These are phyloP conservation scores for Phyllostomus discolor DNA, from an alignment of 2,113 vertebrate genomes.

Conservation along the genomic window DNA sequence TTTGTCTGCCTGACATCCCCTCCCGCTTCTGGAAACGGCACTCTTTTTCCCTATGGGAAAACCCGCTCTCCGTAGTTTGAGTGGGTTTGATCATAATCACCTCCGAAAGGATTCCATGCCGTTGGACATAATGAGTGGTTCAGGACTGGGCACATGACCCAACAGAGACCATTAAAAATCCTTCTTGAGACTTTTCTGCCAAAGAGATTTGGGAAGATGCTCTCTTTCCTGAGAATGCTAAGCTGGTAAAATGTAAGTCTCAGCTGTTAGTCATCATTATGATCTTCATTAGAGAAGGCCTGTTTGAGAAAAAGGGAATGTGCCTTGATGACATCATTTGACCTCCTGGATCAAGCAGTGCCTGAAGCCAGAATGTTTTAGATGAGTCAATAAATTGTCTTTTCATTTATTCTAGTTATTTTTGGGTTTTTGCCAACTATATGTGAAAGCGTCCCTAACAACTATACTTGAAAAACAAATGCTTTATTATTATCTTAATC, in stretches of 20 bases:
- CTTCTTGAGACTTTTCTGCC: not conserved
- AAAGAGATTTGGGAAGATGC: not conserved
- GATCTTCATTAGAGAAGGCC: not conserved
- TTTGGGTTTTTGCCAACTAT: not conserved
- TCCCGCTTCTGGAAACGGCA: not conserved
- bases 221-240: not conserved
- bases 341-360: not conserved
- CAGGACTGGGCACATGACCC: not conserved
- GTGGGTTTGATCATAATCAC: not conserved
- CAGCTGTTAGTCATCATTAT: not conserved
- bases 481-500: not conserved
- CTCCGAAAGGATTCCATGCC: not conserved
- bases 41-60: not conserved
- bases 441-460: not conserved
- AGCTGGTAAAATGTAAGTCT: not conserved
- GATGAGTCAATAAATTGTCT: not conserved
- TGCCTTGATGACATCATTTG: not conserved
- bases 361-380: not conserved
- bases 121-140: not conserved
- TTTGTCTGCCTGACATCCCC: not conserved
- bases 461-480: not conserved
- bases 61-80: not conserved
- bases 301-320: not conserved
- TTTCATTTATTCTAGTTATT: not conserved
- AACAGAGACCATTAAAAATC: not conserved